Percentiles rank a stretch among this genome's conserved stretches.
phyloP scores from a whole-genome alignment of 2,797 vertebrate species.

The Cyclopterus lumpus region DNA sequence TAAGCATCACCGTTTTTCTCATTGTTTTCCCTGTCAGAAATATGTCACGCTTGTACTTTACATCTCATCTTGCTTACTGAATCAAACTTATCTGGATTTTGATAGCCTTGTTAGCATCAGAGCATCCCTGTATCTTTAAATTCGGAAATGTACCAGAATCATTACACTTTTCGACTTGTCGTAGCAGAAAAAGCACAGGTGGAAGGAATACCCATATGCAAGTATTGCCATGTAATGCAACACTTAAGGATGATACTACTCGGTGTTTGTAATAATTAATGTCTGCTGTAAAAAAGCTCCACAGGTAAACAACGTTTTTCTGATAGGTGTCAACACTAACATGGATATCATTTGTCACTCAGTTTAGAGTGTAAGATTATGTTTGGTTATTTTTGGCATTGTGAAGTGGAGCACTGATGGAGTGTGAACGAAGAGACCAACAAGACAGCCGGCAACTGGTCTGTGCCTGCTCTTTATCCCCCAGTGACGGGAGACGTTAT shows the following conservation, averaged over 20 bases:
- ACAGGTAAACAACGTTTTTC: background rate
- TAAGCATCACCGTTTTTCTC: background rate
- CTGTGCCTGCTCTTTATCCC: slow-evolving; percentile 37
- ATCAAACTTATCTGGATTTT: background rate
- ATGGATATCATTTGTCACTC: slow-evolving; percentile 23
- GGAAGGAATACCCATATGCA: too few species aligned
- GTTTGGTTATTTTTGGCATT: slow-evolving; percentile 41
- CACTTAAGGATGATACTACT: background rate
- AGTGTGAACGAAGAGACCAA: slow-evolving; percentile 39
- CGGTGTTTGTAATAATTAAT: background rate
- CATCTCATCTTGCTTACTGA: background rate
- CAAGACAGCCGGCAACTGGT: slow-evolving; percentile 34
- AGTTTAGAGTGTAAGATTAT: slow-evolving; percentile 9
- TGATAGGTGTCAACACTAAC: background rate
- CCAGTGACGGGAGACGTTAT: background rate
- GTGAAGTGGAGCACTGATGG: slow-evolving; percentile 29
- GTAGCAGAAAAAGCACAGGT: background rate
- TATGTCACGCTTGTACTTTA: background rate
- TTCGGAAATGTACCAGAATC: background rate
- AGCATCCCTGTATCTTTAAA: background rate
- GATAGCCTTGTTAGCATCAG: background rate
- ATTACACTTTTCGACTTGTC: background rate
- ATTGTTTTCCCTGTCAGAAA: background rate
- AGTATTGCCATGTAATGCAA: background rate
- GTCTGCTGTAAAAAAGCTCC: background rate